Evolutionary conservation across 1,140 invertebrate species (phyloP).

Genomic region (Hypsibius dujardini): DNA sequence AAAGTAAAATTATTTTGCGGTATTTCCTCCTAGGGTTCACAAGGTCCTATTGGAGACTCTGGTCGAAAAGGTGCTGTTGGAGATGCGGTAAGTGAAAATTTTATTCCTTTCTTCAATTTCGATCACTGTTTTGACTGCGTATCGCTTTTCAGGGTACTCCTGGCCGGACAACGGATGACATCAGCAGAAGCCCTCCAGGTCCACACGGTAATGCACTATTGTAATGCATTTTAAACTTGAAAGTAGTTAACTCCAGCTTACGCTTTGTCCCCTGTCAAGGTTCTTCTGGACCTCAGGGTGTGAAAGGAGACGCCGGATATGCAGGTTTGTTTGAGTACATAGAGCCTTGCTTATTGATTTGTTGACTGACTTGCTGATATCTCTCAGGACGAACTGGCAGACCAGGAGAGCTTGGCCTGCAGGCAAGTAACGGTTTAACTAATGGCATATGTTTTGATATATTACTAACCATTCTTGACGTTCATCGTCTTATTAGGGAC

Average conservation of each 20-base stretch:
- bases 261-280: neutral
- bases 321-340: neutral
- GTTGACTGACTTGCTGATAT: too few relatives aligned
- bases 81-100: slow-evolving; percentile 5
- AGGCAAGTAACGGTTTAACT: too few relatives aligned
- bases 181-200: neutral
- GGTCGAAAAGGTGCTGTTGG: neutral
- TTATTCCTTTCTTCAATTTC: neutral
- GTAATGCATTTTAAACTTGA: too few relatives aligned
- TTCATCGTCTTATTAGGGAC: neutral
- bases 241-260: too few relatives aligned
- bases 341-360: too few relatives aligned
- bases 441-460: too few relatives aligned
- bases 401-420: neutral
- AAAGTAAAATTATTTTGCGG: neutral
- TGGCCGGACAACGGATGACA: neutral
- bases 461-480: too few relatives aligned
- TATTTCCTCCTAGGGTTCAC: neutral
- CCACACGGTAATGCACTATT: neutral
- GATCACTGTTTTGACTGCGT: too few relatives aligned
- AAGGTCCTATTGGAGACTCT: neutral
- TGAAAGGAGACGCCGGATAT: slow-evolving; percentile 1
- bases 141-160: neutral
- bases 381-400: neutral
- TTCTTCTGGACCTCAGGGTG: neutral